Percentiles rank a stretch among this genome's conserved stretches.
phyloP scores from a whole-genome alignment of 1,140 invertebrate genomes.

The Cyclina sinensis region DNA sequence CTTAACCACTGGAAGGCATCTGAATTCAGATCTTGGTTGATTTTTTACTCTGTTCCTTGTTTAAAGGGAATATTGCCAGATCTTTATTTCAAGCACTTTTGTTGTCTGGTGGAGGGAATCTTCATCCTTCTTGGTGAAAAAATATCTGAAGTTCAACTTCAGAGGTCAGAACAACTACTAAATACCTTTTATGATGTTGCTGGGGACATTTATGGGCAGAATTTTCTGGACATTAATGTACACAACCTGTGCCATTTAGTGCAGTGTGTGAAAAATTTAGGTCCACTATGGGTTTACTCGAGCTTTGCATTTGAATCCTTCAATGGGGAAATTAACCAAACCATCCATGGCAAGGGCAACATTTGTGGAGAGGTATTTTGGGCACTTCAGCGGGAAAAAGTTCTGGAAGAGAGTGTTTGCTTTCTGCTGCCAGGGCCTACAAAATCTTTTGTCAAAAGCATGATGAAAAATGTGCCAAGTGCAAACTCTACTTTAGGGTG shows the following conservation, averaged over 20 bases:
- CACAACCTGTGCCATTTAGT: slow-evolving; percentile 55
- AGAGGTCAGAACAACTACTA: slow-evolving; percentile 40
- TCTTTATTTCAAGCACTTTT: no score
- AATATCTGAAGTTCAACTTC: slow-evolving; percentile 12
- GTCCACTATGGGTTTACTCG: slow-evolving; percentile 61
- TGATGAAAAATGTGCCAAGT: neutral
- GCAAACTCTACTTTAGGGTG: neutral
- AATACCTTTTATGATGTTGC: slow-evolving; percentile 10
- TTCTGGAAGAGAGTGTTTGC: slow-evolving; percentile 18
- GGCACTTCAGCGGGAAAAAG: slow-evolving; percentile 43
- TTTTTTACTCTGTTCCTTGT: slow-evolving; percentile 66
- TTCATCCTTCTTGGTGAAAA: slow-evolving; percentile 39
- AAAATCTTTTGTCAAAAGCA: neutral
- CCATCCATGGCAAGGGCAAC: slow-evolving; percentile 59
- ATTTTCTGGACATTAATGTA: slow-evolving; percentile 40
- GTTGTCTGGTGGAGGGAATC: slow-evolving; percentile 59
- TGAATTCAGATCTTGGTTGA: slow-evolving; percentile 65
- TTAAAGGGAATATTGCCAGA: slow-evolving; percentile 36
- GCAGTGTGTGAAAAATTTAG: slow-evolving; percentile 29
- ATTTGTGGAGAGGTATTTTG: slow-evolving; percentile 62
- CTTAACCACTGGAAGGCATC: slow-evolving; percentile 66
- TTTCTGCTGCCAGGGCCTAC: neutral
- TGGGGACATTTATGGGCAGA: slow-evolving; percentile 27
- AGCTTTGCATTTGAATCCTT: slow-evolving; percentile 67
- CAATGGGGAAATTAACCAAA: slow-evolving; percentile 63